Evolutionary conservation across 2,797 vertebrate species (phyloP).

Genomic region (Pantherophis alleghaniensis): DNA sequence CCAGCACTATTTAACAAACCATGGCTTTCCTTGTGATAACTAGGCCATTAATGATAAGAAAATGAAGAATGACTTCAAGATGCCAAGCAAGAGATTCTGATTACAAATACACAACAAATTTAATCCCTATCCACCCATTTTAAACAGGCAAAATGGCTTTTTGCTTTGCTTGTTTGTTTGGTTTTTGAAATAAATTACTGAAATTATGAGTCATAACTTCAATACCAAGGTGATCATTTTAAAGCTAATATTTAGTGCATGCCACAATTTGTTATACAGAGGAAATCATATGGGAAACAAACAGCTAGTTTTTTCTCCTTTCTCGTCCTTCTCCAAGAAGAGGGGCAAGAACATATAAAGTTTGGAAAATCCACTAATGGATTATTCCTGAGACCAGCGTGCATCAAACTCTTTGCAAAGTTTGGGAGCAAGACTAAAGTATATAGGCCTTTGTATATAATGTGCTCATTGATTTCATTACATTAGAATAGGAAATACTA

Average conservation of each 20-base stretch:
- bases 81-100: neutral
- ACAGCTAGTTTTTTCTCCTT: neutral
- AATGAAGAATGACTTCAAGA: neutral
- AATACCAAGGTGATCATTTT: neutral
- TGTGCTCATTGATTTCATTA: neutral
- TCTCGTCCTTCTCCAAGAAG: neutral
- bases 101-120: neutral
- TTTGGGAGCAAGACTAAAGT: neutral
- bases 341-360: neutral
- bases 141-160: neutral
- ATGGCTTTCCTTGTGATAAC: neutral
- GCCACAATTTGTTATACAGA: conserved; percentile 5
- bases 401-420: neutral
- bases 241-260: neutral
- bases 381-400: neutral
- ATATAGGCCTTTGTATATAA: neutral
- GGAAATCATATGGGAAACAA: neutral
- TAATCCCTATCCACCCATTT: neutral
- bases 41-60: neutral
- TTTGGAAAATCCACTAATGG: neutral
- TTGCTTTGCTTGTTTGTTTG: neutral
- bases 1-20: neutral
- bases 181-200: neutral
- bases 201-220: conserved; percentile 11
- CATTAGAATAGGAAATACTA: neutral